Evolutionary conservation across 2,797 vertebrate species (phyloP), one percentile per base, ranked within the genome.

Genomic region (Mormyrus proboscirostris): DNA sequence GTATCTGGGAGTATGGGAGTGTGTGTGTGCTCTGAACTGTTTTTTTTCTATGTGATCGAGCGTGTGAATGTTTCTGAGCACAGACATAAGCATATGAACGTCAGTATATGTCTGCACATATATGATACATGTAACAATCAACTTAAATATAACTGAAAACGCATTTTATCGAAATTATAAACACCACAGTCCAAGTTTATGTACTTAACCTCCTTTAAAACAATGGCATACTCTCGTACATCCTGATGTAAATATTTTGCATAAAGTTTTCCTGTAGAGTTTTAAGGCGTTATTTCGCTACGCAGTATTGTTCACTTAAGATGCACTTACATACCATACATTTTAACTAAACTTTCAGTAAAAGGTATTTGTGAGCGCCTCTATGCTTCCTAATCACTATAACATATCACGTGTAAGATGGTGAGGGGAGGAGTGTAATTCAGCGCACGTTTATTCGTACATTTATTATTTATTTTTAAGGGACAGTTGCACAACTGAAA

Each of bases 1-100:
- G 25, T 89, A 57, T 76, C 87, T 62, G 83, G 69, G 87, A 69
- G 69, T 33, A 33, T 33, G 29, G 29, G 29, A 33, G 29, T 33
- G 29, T 85, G 89, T 33, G 89, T 84, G 88, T 76, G 88, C 22
- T 41, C 12, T 76, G 69, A 79, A n/a, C 4, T 79, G 73, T 14
- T 44, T 41, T n/a, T 57, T 62, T 62, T 25, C 22, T 79, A 9
- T 73, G 59, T 57, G 88, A n/a, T 88, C 4, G 65, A 16, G 53
- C 8, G 59, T 12, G 22, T 41, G 79, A 33, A 79, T 5, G 79
- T 51, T 84, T 22, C 41, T 49, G 22, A 4, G 82, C 41, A 79
- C 14, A 44, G 73, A 44, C 29, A 33, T 73, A 33, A n/a, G 53
- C 8, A 51, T 12, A 44, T 25, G 50, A 22, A 33, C 65, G 65